These are phyloP conservation scores for Euspilapteryx auroguttella DNA, from an alignment of 2,888 invertebrate species.

Conservation along the genomic window DNA sequence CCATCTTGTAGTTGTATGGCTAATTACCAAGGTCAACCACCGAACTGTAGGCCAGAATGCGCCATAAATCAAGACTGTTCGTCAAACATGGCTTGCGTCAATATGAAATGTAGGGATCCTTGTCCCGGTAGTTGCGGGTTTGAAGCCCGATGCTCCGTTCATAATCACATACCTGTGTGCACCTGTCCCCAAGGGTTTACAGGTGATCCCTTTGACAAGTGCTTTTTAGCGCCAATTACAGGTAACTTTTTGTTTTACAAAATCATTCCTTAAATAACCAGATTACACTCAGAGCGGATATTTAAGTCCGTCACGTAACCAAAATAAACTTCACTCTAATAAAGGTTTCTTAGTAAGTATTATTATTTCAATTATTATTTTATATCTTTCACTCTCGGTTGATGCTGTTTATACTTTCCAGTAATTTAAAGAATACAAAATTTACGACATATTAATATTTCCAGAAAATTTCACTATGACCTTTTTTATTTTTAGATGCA, in stretches of 20 bases:
- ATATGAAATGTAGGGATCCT: constrained; percentile 72
- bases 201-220: constrained; percentile 77
- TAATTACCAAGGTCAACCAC: constrained; percentile 69
- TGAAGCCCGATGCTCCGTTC: constrained; percentile 65
- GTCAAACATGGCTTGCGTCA: constrained; percentile 71
- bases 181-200: constrained; percentile 69
- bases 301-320: too few relatives aligned
- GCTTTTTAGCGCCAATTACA: constrained; percentile 51
- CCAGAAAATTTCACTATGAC: constrained; percentile 15
- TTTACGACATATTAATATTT: too few relatives aligned
- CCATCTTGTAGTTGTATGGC: constrained; percentile 69
- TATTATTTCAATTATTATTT: too few relatives aligned
- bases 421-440: too few relatives aligned
- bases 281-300: too few relatives aligned
- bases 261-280: constrained; percentile 12
- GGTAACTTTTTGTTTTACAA: constrained; percentile 15
- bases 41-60: constrained; percentile 75
- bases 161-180: constrained; percentile 71
- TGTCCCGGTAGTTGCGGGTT: constrained; percentile 73
- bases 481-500: constrained; percentile 41
- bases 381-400: too few relatives aligned
- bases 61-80: constrained; percentile 72
- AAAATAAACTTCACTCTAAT: too few relatives aligned
- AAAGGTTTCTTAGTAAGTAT: too few relatives aligned
- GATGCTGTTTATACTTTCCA: too few relatives aligned